Evolutionary conservation across 2,113 vertebrate species (phyloP).

Genomic region (Engystomops pustulosus): DNA sequence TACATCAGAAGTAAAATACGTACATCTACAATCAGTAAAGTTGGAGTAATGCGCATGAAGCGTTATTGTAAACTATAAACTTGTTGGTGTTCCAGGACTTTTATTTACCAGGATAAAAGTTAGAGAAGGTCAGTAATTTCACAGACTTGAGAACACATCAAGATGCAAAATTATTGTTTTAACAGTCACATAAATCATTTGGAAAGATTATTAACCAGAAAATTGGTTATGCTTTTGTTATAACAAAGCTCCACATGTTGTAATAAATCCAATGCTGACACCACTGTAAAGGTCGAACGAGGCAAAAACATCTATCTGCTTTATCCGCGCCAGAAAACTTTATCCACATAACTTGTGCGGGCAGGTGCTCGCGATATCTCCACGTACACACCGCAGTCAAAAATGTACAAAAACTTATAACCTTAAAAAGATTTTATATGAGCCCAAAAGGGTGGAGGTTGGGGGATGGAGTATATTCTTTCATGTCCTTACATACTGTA

Average conservation of each 20-base stretch:
- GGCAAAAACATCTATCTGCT: conserved; percentile 26
- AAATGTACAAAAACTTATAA: background rate
- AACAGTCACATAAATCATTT: conserved; percentile 55
- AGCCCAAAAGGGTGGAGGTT: background rate
- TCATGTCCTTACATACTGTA: background rate
- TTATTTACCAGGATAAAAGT: conserved; percentile 18
- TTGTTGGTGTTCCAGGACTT: background rate
- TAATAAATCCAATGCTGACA: conserved; percentile 53
- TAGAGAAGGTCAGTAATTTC: conserved; percentile 52
- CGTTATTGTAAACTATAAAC: conserved; percentile 11
- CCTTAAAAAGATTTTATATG: background rate
- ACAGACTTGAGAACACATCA: conserved; percentile 45
- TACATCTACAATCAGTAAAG: too few species aligned
- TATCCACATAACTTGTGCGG: background rate
- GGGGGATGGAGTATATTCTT: background rate
- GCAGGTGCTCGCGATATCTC: background rate
- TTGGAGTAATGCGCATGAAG: background rate
- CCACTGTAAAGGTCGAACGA: conserved; percentile 27
- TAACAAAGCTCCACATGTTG: conserved; percentile 25
- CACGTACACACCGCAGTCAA: background rate
- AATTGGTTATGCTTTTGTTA: conserved; percentile 54
- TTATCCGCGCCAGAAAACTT: background rate
- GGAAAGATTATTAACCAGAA: conserved; percentile 55
- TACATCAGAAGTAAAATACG: too few species aligned
- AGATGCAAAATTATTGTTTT: conserved; percentile 41